Base-by-base conservation (phyloP, 2,888 invertebrate genomes). In the Rhorus exstirpatorius region DNA sequence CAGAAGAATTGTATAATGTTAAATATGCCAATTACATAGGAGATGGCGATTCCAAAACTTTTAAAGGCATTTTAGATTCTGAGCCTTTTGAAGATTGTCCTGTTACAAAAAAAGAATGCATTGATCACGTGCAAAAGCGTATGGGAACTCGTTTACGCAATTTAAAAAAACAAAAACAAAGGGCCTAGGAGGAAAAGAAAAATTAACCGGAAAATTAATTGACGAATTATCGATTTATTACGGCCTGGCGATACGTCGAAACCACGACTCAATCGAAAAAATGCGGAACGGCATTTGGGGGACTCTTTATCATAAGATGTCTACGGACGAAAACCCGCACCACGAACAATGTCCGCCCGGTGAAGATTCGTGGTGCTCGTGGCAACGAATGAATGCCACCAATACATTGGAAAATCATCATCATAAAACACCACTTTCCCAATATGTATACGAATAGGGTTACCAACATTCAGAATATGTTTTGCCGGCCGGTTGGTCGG, bases 301-400 rank as follows among this genome's bases (percentile, higher is more conserved):
- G 12, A 88, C 86, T 4, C 76, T 83, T 14, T 53, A 86, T 55
- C 86, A 87, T 61, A 86, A 84, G 21, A 68, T 83, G 41, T 87
- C 86, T 1, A 86, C 86, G 7, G 85, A 87, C 24, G 63, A 83
- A n/a, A 84, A 86, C 19, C 87, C 86, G 4, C 79, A 86, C 61
- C 87, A 88, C 55, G 55, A 83, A 14, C 60, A 79, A 10, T 87
- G 85, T 55, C 86, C 87, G 60, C 44, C 58, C 44, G 83, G 70
- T 14, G 38, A 14, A n/a, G 76, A 84, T 31, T 85, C 83, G 21
- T 83, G 83, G 83, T 86, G 83, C 60, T 26, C 55, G 10, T 85
- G 77, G 77, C 77, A 83, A 49, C 67, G 65, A 49, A 78, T 80
- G 12, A 38, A 79, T 60, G 83, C 78, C n/a, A 14, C 65, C 1